Percentiles rank a stretch among this genome's conserved stretches.
Evolutionary conservation across 2,113 vertebrate species (phyloP).

Genomic region (Chunga burmeisteri): DNA sequence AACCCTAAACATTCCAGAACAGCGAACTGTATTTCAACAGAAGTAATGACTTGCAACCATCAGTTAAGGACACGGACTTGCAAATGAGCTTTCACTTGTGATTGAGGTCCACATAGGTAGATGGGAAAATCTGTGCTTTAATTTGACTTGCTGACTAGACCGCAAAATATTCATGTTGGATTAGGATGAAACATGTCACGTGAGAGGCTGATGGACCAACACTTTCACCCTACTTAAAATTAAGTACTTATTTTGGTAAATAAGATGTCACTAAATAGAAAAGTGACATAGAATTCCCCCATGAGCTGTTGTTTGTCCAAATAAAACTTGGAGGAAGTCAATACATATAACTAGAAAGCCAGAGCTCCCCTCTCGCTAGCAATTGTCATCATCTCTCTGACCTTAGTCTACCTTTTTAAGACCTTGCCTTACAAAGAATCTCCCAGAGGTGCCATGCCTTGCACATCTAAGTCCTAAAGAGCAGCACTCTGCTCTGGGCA

Average conservation of each 20-base stretch:
- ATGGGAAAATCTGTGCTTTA: not conserved
- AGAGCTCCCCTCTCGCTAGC: not conserved
- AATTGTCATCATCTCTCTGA: not conserved
- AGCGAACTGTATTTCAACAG: not conserved
- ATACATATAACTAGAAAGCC: not conserved
- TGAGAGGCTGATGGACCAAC: not conserved
- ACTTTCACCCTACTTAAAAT: not conserved
- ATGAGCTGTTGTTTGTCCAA: not conserved
- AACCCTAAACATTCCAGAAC: not conserved
- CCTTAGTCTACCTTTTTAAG: not conserved
- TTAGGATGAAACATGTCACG: not conserved
- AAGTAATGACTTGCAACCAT: not conserved
- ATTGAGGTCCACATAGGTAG: not conserved
- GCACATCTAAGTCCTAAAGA: not conserved
- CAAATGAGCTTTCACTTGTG: not conserved
- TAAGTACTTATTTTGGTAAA: not conserved
- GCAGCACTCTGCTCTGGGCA: not conserved
- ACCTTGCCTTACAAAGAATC: not conserved
- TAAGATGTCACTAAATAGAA: not conserved
- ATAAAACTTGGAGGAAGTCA: not conserved
- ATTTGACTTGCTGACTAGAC: not conserved
- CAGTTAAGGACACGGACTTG: not conserved
- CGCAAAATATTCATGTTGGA: not conserved
- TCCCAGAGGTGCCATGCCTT: not conserved
- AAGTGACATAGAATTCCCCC: not conserved